Evolutionary conservation across 2,888 invertebrate species (phyloP), one percentile per base, ranked within the genome.

Genomic region (Osmoderma eremita): DNA sequence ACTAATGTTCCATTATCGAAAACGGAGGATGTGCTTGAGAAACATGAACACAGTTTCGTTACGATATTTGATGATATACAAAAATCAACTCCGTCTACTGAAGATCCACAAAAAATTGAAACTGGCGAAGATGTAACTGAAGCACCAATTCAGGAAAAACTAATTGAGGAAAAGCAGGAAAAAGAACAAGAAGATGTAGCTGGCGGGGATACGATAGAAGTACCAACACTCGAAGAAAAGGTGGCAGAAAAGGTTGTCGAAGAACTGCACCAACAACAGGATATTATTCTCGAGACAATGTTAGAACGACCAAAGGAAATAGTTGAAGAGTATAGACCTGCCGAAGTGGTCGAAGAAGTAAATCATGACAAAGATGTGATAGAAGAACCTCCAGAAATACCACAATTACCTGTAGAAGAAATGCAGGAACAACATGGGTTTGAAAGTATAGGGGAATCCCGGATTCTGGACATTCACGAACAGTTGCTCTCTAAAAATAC

Each of bases 291-390:
- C n/a, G n/a, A n/a, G n/a, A n/a, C 20, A 24, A 12, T 24, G n/a
- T n/a, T 18, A 20, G 22, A 51, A 51, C 3, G 13, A 10, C 10
- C 8, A 0, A 39, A 24, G 18, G 41, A 63, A 39, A 24, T 62
- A 63, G 22, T 36, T n/a, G 13, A 17, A 22, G 58, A 71, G 24
- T 54, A 64, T 24, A 36, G 3, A 41, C 64, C 39, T 39, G 38
- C 42, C 24, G 66, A 62, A 39, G 50, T 30, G n/a, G 6, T 6
- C 15, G 42, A 56, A 13, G 41, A 20, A 2, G 42, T 41, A 42
- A 15, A 17, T 18, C 12, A 8, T 20, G 48, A 18, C 10, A 17
- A 48, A 18, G 10, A 5, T 30, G 30, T 8, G 6, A 6, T n/a
- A 38, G 10, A 18, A 18, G 36, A 53, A 17, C 18, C 38, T 53